Evolutionary conservation across 2,888 invertebrate species (phyloP), one percentile per base, ranked within the genome.

Genomic region (Cerceris ruficornis): DNA sequence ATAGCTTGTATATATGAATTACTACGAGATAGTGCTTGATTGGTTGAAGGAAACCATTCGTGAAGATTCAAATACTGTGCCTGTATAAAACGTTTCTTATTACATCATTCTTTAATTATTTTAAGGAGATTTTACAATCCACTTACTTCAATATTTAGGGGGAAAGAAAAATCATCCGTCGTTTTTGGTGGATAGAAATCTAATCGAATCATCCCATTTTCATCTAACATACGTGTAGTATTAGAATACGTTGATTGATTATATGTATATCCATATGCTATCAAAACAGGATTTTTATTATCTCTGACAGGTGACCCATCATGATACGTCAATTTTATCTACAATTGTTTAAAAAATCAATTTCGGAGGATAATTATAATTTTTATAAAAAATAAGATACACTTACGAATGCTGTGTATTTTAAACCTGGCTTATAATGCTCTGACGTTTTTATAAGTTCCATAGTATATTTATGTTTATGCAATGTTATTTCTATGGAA

Each of bases 351-450:
- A n/a, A 8, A 59, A 55, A 39, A 2, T 15, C 9, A 39, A 6
- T 17, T 7, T 9, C n/a, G 41, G 17, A 46, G n/a, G 50, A n/a
- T 14, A 4, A 11, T 52, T 42, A 7, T 13, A 15, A 11, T 1
- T 54, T 7, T 5, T 9, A 14, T 28, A n/a, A 41, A 55, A 42
- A 15, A 64, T 39, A 15, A 9, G 14, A n/a, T 64, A 68, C 80
- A 92, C 94, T 94, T 92, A 97, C 97, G 93, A 96, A 96, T 28
- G 98, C 96, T 43, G 95, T 96, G 86, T 96, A 98, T 81, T 96
- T 96, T 64, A 98, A 93, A 28, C 96, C 97, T 0, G 98, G 98
- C 91, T 98, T 98, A 93, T 98, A 99, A 82, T 96, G 96, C 85
- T 96, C 96, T 0, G 98, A 96, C 28, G 96, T 96, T 86, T 96